Evolutionary conservation across 2,113 vertebrate species (phyloP).

Genomic region (Hystrix brachyura): DNA sequence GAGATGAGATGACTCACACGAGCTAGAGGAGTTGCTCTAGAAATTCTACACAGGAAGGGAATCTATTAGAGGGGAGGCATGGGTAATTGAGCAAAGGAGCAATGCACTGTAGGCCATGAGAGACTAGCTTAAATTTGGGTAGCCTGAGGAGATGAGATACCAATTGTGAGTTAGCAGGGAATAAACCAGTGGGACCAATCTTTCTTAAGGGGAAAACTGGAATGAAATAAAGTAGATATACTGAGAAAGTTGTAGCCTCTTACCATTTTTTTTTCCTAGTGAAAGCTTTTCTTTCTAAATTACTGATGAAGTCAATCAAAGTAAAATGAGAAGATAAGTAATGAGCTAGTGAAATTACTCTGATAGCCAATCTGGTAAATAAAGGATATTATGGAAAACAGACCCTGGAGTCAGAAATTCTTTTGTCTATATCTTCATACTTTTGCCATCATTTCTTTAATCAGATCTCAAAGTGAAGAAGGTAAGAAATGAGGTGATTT

Average conservation of each 20-base stretch:
- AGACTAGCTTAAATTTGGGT: background rate
- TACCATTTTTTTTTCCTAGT: background rate
- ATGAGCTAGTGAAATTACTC: background rate
- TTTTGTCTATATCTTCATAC: background rate
- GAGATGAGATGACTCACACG: background rate
- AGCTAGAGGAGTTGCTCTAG: background rate
- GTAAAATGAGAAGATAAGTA: background rate
- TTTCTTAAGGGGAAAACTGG: slow-evolving; percentile 35
- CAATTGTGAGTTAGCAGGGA: slow-evolving; percentile 1
- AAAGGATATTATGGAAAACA: background rate
- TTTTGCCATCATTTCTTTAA: background rate
- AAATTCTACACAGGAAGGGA: background rate
- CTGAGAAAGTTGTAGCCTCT: background rate
- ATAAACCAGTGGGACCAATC: background rate
- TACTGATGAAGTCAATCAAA: background rate
- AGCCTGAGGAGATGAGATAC: background rate
- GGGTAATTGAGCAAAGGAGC: background rate
- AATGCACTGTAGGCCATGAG: background rate
- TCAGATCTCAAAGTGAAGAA: background rate
- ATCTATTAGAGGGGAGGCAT: background rate
- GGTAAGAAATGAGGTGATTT: background rate
- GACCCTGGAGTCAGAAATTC: background rate
- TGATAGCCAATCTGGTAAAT: background rate
- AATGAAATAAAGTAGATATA: background rate
- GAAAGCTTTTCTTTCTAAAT: background rate